Base-by-base conservation (phyloP, 2,113 vertebrate genomes). In the Anguilla japonica region DNA sequence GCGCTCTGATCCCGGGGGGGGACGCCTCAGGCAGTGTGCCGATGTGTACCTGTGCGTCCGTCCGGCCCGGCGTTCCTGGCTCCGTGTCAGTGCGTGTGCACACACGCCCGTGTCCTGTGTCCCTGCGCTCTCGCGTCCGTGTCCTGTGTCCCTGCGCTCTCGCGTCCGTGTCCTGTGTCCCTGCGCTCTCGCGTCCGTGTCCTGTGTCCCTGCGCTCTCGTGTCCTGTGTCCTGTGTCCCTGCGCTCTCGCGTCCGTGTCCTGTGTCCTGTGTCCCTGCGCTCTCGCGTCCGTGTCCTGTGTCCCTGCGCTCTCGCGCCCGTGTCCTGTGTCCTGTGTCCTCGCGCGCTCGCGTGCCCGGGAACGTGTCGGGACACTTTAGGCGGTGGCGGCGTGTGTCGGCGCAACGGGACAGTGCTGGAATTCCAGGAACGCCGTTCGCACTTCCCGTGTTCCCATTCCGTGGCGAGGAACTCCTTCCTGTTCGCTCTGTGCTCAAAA, bases 381-480 rank as follows among this genome's bases (percentile, higher is more conserved):
- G 50, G 50, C 50, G 50, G 8, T 39, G 39, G 75, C 53, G 53
- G 87, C 87, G 79, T 82, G 57, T 91, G 87, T 93, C 91, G 84
- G 82, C 86, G 82, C 75, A 60, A 88, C 83, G 86, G 92, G 90
- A 91, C 91, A 92, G 93, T 84, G 79, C 85, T 94, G 95, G 95
- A 95, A 95, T 95, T 92, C 85, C 22, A 93, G 86, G 92, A 92
- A 94, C 43, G 93, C 90, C 86, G 85, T 91, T 91, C 89, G 89
- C 81, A 91, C 92, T 95, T 96, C 95, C 95, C 94, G 87, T 94
- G 92, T 95, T 96, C 95, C 93, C 88, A 89, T 91, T 88, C 26
- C 82, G 93, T 94, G 89, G 91, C 92, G 90, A 94, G 94, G 94
- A 95, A 94, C 89, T 90, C 91, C 93, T 95, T 95, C 94, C 95